Evolutionary conservation across 2,113 vertebrate genomes (phyloP).

Genomic region (Semicossyphus pulcher): DNA sequence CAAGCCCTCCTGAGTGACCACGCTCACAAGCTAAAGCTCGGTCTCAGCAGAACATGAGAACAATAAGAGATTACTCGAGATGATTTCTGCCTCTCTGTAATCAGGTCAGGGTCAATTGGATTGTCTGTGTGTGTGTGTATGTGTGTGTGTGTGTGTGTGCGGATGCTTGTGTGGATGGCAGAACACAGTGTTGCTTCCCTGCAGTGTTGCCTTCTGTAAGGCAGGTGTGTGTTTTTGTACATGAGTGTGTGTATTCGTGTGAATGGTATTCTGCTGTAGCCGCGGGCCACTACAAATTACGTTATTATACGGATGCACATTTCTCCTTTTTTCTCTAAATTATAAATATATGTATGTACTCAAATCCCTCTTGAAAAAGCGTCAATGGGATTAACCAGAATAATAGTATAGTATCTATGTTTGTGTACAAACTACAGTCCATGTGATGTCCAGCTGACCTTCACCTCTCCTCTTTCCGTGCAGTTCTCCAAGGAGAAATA

Average conservation of each 20-base stretch:
- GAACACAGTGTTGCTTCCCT: constrained; percentile 41
- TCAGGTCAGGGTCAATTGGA: constrained; percentile 70
- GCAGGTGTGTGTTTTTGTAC: constrained; percentile 49
- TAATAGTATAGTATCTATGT: not conserved
- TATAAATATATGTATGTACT: not conserved
- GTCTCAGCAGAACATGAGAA: constrained; percentile 37
- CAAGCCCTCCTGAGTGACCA: constrained; percentile 28
- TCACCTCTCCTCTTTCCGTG: constrained; percentile 35
- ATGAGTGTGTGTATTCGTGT: not conserved
- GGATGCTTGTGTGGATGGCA: constrained; percentile 20
- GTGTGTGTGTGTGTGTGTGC: not conserved
- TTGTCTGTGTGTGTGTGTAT: constrained; percentile 25
- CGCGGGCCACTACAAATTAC: no score
- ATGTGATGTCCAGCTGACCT: not conserved
- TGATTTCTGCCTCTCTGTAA: constrained; percentile 63
- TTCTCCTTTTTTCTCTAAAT: not conserved
- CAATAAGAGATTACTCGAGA: constrained; percentile 52
- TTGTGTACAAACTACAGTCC: no score
- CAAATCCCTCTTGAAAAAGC: constrained; percentile 1
- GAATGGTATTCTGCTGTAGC: not conserved
- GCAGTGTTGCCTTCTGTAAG: constrained; percentile 67
- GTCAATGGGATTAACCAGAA: constrained; percentile 5
- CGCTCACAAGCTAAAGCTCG: constrained; percentile 11
- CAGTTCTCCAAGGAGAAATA: constrained; percentile 99
- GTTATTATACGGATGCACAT: no score